phyloP scores from a whole-genome alignment of 2,888 invertebrate species.

The Julus scanicus region DNA sequence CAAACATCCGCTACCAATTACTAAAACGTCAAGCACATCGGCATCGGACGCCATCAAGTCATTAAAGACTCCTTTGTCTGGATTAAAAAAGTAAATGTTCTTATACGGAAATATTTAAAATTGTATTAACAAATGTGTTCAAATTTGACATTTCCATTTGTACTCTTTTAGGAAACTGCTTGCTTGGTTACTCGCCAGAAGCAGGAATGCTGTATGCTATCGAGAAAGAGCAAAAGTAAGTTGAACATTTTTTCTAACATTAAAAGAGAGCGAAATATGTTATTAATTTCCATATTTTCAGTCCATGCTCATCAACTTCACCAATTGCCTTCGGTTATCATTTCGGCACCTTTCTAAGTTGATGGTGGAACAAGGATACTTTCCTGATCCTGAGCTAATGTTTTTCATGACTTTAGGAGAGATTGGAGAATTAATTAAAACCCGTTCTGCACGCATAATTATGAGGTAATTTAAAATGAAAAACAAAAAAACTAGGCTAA shows the following conservation, averaged over 20 bases:
- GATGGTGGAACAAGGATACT: slow-evolving; percentile 73
- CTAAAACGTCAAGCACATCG: background rate
- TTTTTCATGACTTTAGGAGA: slow-evolving; percentile 77
- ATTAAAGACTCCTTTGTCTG: background rate
- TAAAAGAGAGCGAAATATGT: too few relatives aligned
- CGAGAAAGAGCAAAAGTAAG: slow-evolving; percentile 56
- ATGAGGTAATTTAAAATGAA: slow-evolving; percentile 72
- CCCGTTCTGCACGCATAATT: slow-evolving; percentile 71
- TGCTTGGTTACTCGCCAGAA: slow-evolving; percentile 18
- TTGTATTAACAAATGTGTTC: background rate
- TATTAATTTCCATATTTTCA: slow-evolving; percentile 49
- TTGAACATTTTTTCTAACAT: background rate
- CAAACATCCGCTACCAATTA: background rate
- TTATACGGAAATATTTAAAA: background rate
- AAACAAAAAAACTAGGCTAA: too few relatives aligned
- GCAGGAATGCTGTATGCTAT: slow-evolving; percentile 56
- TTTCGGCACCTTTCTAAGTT: slow-evolving; percentile 71
- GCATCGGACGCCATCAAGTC: slow-evolving; percentile 14
- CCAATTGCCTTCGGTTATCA: slow-evolving; percentile 73
- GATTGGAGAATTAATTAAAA: slow-evolving; percentile 71
- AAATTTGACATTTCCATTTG: background rate
- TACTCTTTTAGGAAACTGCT: slow-evolving; percentile 58
- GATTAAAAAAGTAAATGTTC: background rate
- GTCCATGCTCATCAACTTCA: slow-evolving; percentile 66
- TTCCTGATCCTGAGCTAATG: slow-evolving; percentile 75